These are phyloP conservation scores for Hapalemur alaotrensis DNA, from an alignment of 2,797 vertebrate species.

Conservation along the genomic window DNA sequence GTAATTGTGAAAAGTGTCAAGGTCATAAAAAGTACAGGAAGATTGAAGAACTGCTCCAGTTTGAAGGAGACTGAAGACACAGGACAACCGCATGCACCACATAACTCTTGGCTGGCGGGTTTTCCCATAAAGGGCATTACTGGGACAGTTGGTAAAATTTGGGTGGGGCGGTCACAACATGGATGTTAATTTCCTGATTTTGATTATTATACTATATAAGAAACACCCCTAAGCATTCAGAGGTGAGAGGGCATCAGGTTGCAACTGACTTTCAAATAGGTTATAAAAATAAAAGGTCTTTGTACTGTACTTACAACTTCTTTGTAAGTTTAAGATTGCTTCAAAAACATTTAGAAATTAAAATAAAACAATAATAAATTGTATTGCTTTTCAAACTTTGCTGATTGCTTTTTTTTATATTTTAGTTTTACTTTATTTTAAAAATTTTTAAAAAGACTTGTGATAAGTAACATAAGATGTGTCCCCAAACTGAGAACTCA, in stretches of 20 bases:
- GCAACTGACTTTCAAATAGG: neutral
- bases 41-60: neutral
- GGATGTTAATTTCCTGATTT: neutral
- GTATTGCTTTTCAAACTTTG: neutral
- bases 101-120: accelerated
- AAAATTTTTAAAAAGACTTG: neutral
- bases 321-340: neutral
- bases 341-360: neutral
- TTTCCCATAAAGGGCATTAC: neutral
- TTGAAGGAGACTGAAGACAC: neutral
- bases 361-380: neutral
- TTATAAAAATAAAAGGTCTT: neutral
- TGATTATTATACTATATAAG: neutral
- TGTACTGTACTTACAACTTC: neutral
- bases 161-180: accelerated
- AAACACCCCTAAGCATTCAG: neutral
- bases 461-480: neutral
- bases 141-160: neutral
- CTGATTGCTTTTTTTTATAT: neutral
- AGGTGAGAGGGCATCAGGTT: neutral
- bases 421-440: neutral
- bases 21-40: neutral
- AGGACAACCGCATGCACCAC: accelerated
- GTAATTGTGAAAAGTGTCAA: neutral
- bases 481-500: neutral